These are phyloP conservation scores for Drosophila ironensis DNA, from an alignment of 1,140 invertebrate genomes.

Conservation along the genomic window DNA sequence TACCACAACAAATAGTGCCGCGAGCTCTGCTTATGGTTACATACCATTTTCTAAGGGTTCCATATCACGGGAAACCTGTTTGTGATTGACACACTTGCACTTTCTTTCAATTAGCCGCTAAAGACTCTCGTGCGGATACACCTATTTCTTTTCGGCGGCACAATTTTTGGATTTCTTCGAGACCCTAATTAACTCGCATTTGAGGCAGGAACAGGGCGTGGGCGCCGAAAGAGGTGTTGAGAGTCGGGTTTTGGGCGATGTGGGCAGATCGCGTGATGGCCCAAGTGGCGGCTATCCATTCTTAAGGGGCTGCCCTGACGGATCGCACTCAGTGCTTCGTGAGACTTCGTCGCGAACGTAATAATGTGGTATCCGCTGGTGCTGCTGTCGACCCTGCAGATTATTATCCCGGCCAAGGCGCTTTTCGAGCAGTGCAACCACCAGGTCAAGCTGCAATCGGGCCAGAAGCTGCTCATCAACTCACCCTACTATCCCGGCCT, in stretches of 20 bases:
- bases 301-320: constrained; percentile 50
- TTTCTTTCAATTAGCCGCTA: constrained; percentile 69
- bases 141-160: constrained; percentile 18
- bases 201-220: constrained; percentile 43
- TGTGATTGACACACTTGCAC: constrained; percentile 63
- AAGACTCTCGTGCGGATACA: constrained; percentile 25
- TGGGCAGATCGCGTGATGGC: constrained; percentile 57
- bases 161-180: constrained; percentile 43
- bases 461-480: constrained; percentile 70
- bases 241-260: constrained; percentile 23
- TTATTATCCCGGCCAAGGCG: not conserved
- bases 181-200: constrained; percentile 65
- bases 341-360: constrained; percentile 29
- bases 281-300: constrained; percentile 28
- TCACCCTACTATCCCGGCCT: constrained; percentile 73
- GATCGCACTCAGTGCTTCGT: constrained; percentile 35
- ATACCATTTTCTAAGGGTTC: constrained; percentile 11
- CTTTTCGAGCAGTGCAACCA: constrained; percentile 75
- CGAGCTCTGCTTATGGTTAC: not conserved
- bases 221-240: constrained; percentile 42
- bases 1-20: constrained; percentile 9
- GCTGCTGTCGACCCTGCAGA: not conserved
- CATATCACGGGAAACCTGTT: constrained; percentile 29
- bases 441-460: constrained; percentile 57
- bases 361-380: constrained; percentile 42